phyloP scores from a whole-genome alignment of 2,797 vertebrate genomes.

The Argentina silus region DNA sequence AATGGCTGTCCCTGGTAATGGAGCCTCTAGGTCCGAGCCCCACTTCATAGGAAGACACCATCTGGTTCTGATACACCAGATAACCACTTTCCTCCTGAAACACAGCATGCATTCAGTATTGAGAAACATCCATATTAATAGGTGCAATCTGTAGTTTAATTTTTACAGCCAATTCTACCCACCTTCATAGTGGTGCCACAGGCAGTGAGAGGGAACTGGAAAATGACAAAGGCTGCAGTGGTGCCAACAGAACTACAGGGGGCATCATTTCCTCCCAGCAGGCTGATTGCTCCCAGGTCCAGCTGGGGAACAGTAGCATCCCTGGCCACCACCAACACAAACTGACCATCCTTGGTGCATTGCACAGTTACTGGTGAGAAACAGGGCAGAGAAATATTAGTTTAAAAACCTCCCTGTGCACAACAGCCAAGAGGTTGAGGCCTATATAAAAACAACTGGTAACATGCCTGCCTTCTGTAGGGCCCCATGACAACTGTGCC shows the following conservation, averaged over 20 bases:
- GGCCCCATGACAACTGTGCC: no score
- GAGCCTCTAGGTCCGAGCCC: slow-evolving; percentile 72
- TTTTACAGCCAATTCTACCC: background rate
- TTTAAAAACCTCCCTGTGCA: background rate
- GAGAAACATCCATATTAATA: background rate
- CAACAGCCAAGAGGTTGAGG: background rate
- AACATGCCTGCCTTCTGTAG: no score
- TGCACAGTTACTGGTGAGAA: slow-evolving; percentile 73
- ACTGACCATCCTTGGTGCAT: slow-evolving; percentile 78
- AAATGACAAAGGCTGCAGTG: slow-evolving; percentile 69
- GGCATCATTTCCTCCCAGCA: slow-evolving; percentile 52
- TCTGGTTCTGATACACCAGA: slow-evolving; percentile 78
- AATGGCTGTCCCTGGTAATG: slow-evolving; percentile 77
- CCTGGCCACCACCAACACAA: slow-evolving; percentile 75
- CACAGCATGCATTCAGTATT: background rate
- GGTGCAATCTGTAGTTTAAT: no score
- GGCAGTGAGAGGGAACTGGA: slow-evolving; percentile 74
- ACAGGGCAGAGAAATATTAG: background rate
- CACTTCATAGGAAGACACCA: slow-evolving; percentile 75
- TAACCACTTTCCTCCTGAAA: slow-evolving; percentile 66
- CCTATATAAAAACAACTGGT: no score
- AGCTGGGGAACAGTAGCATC: slow-evolving; percentile 67
- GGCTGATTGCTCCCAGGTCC: slow-evolving; percentile 64
- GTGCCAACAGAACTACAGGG: slow-evolving; percentile 57
- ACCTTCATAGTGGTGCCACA: slow-evolving; percentile 75